Base-by-base conservation (phyloP, 92 coral and sea anemone species). In the Porites rus region DNA sequence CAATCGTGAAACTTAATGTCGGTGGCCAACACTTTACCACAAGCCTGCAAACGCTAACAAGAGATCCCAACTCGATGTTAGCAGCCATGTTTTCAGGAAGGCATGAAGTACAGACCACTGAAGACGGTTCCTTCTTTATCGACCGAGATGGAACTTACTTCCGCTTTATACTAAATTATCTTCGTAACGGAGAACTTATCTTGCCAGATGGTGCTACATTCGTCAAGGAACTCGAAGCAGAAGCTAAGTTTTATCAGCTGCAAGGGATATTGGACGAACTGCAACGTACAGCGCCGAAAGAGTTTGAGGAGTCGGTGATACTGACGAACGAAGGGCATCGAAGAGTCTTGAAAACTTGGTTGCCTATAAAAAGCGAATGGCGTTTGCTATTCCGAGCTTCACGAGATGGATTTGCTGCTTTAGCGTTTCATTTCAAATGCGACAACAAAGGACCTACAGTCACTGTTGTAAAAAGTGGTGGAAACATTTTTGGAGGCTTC, bases 221-320 rank as follows among this genome's bases (percentile, higher is more conserved):
- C 31, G 3, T 28, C 31, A 2, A 28, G 31, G 31, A 28, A 28
- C 31, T 28, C 13, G 77, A 81, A 8, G 84, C 83, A 8, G 96
- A 93, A 75, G 96, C 96, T 2, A 73, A 85, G 75, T 93, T 93
- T 78, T 93, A 90, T 74, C 94, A 90, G 65, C 81, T 93, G 1
- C 86, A 82, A 73, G 94, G 92, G 54, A 8, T 69, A 69, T 6
- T 69, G 17, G 21, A 69, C 13, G 74, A 69, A 20, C 38, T 38
- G 18, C 0, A 13, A 5, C 51, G 7, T 12, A 69, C 25, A 69
- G 4, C 74, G 0, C 46, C 74, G 7, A 69, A 22, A 24, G 5
- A 1, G 5, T 25, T 25, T 38, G 74, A 10, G 31, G 74, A 69
- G n/a, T 69, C 74, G 7, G 53, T 11, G 74, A 69, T 69, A 10